Percentiles rank a stretch among this genome's conserved stretches.
Evolutionary conservation across 2,888 invertebrate species (phyloP).

Genomic region (Empis stercorea): DNA sequence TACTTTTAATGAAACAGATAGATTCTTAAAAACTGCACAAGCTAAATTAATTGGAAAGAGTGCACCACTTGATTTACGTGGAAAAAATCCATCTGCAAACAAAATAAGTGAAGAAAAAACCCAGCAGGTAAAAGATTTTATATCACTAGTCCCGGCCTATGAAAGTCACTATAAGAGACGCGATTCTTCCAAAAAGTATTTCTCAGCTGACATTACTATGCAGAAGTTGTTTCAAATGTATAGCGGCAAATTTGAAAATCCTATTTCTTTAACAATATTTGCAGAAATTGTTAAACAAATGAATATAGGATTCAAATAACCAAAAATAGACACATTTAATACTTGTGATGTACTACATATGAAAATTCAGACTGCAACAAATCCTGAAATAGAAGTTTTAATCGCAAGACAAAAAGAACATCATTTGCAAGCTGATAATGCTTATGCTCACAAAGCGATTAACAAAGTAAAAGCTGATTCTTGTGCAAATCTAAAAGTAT

Average conservation of each 20-base stretch:
- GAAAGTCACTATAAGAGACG: too few relatives aligned
- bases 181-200: too few relatives aligned
- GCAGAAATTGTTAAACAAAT: neutral
- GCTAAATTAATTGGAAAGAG: neutral
- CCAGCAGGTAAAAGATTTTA: neutral
- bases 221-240: neutral
- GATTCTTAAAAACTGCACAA: neutral
- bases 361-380: neutral
- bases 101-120: neutral
- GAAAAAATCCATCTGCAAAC: neutral
- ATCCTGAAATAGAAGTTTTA: neutral
- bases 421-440: neutral
- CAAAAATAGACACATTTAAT: neutral
- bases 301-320: neutral
- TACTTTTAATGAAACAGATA: neutral
- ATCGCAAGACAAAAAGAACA: neutral
- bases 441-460: neutral
- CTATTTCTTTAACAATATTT: neutral
- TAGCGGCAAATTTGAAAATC: neutral
- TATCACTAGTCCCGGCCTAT: too few relatives aligned
- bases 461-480: neutral
- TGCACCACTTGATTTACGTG: neutral
- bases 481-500: too few relatives aligned
- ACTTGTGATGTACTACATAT: neutral
- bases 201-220: neutral